Evolutionary conservation across 1,140 invertebrate species (phyloP).

Genomic region (Catajapyx aquilonaris): DNA sequence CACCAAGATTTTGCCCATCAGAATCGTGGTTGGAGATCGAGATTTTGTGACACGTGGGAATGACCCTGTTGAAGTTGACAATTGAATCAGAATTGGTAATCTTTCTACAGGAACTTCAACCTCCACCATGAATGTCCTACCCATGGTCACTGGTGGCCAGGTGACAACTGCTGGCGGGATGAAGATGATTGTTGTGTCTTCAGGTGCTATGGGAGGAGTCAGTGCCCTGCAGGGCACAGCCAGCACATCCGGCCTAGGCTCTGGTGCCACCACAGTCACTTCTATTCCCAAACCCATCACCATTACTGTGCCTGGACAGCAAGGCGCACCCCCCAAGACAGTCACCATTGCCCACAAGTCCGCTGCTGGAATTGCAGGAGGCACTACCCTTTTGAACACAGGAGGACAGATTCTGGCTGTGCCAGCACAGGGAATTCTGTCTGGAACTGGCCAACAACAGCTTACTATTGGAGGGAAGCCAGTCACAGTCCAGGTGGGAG

Average conservation of each 20-base stretch:
- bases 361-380: conserved; percentile 12
- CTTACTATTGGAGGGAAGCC: conserved; percentile 44
- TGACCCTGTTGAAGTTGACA: too few relatives aligned
- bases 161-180: conserved; percentile 29
- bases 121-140: conserved; percentile 12
- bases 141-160: conserved; percentile 23
- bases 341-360: conserved; percentile 30
- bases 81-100: too few relatives aligned
- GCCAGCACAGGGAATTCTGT: conserved; percentile 22
- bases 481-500: conserved; percentile 40
- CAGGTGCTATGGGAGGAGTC: conserved; percentile 13
- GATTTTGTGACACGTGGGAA: too few relatives aligned
- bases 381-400: conserved; percentile 17
- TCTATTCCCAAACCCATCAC: conserved; percentile 41
- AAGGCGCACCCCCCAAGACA: conserved; percentile 28
- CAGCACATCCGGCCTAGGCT: too few relatives aligned
- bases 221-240: too few relatives aligned
- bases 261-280: too few relatives aligned
- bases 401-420: conserved; percentile 26
- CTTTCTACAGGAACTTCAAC: too few relatives aligned
- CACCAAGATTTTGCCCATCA: too few relatives aligned
- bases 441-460: too few relatives aligned
- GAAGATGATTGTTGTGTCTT: conserved; percentile 42
- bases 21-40: too few relatives aligned
- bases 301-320: conserved; percentile 37